Evolutionary conservation across 1,140 invertebrate species (phyloP).

Genomic region (Xylocopa sonorina): DNA sequence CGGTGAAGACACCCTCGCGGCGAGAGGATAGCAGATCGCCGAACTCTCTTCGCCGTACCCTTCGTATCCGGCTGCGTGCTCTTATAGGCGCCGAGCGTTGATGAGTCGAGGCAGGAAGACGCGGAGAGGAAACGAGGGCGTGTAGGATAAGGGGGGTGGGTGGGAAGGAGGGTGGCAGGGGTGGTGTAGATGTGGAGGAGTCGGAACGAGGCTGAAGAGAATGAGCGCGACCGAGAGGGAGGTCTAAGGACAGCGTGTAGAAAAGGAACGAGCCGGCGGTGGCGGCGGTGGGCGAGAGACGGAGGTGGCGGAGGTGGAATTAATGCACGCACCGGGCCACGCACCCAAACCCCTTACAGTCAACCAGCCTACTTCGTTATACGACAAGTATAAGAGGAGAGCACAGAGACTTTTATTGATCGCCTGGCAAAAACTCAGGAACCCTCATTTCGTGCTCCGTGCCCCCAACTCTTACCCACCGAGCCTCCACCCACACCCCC

Average conservation of each 20-base stretch:
- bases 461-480: conserved; percentile 71
- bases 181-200: conserved; percentile 48
- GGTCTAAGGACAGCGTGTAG: conserved; percentile 14
- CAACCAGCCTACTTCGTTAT: conserved; percentile 80
- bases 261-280: conserved; percentile 39
- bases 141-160: conserved; percentile 33
- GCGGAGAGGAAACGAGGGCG: conserved; percentile 66
- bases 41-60: conserved; percentile 51
- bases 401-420: conserved; percentile 83
- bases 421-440: conserved; percentile 82
- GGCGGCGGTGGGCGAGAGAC: conserved; percentile 43
- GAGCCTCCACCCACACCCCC: conserved; percentile 57
- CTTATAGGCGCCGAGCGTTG: conserved; percentile 73
- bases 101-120: conserved; percentile 79
- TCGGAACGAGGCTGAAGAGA: conserved; percentile 58
- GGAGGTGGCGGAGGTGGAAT: conserved; percentile 78
- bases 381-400: conserved; percentile 80
- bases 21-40: conserved; percentile 52
- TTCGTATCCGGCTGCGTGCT: conserved; percentile 64
- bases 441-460: conserved; percentile 80
- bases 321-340: conserved; percentile 81
- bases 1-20: conserved; percentile 19
- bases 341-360: conserved; percentile 76
- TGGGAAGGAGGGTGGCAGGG: conserved; percentile 22
- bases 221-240: conserved; percentile 43